These are phyloP conservation scores for Andrena chrysosceles DNA, from an alignment of 2,888 invertebrate species.

Conservation along the genomic window DNA sequence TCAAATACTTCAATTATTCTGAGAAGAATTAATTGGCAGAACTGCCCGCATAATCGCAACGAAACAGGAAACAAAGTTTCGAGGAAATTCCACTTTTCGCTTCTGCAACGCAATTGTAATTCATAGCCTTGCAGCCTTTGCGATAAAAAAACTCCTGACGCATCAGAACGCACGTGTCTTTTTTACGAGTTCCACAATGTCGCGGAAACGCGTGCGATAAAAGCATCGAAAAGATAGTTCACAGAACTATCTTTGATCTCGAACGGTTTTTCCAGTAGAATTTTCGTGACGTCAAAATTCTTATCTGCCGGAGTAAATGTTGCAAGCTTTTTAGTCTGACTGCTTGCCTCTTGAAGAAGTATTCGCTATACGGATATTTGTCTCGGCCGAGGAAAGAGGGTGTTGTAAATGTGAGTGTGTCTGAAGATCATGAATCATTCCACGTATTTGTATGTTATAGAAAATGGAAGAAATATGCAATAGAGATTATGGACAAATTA, in stretches of 20 bases:
- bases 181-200: slow-evolving; percentile 62
- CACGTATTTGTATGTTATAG: no score
- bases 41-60: background rate
- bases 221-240: slow-evolving; percentile 27
- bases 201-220: slow-evolving; percentile 59
- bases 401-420: no score
- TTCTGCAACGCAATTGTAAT: slow-evolving; percentile 52
- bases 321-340: background rate
- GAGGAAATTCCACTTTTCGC: slow-evolving; percentile 2
- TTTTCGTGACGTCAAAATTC: slow-evolving; percentile 21
- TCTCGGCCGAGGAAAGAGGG: no score
- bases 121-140: background rate
- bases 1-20: no score
- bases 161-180: slow-evolving; percentile 34
- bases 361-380: background rate
- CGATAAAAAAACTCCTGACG: slow-evolving; percentile 54
- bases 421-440: no score
- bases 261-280: background rate
- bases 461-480: no score
- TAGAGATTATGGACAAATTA: no score
- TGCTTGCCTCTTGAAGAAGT: background rate
- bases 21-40: background rate
- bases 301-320: background rate
- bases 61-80: slow-evolving; percentile 16
- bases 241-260: background rate